Base-by-base conservation (phyloP, 2,888 invertebrate species). In the Macrophya alboannulata region DNA sequence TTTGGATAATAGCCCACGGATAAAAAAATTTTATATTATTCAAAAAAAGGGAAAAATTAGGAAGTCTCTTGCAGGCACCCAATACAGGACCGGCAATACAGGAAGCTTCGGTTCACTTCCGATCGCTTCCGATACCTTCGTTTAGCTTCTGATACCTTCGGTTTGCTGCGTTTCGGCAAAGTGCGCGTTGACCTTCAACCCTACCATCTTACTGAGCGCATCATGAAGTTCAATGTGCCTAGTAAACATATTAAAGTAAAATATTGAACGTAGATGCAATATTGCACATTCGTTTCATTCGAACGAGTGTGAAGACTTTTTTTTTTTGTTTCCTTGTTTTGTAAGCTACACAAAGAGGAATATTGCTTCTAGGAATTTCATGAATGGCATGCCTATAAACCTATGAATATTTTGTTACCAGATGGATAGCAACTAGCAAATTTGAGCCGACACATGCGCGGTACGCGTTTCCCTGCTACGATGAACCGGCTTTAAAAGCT, bases 401-500 rank as follows among this genome's bases (percentile, higher is more conserved):
- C 37, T 4, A 68, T 37, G 37, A 10, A 37, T 37, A 31, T 88
- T 86, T 84, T 37, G 55, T 31, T 17, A 86, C 86, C 92, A 96
- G 96, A 88, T 94, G 94, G 87, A 91, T 96, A 45, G 95, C 95
- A 10, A 95, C 96, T 1, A 96, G 96, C 0, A 96, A 96, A 88
- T 95, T 96, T 84, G 95, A 96, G 91, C 94, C 95, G 0, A 95
- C 95, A 0, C 95, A 95, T 86, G 96, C 96, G 0, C 95, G 96
- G 1, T 95, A 95, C 77, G 96, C 95, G 0, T 97, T 97, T 92
- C 97, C 97, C 0, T 97, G 97, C 91, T 97, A 96, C 89, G 97
- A 97, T 89, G 96, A 96, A 89, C 97, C 97, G 0, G 94, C 94
- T 0, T 92, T 95, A 59, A 97, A 97, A 89, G 96, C 97, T 0